Evolutionary conservation across 2,888 invertebrate genomes (phyloP).

Genomic region (Coelinius sp.): DNA sequence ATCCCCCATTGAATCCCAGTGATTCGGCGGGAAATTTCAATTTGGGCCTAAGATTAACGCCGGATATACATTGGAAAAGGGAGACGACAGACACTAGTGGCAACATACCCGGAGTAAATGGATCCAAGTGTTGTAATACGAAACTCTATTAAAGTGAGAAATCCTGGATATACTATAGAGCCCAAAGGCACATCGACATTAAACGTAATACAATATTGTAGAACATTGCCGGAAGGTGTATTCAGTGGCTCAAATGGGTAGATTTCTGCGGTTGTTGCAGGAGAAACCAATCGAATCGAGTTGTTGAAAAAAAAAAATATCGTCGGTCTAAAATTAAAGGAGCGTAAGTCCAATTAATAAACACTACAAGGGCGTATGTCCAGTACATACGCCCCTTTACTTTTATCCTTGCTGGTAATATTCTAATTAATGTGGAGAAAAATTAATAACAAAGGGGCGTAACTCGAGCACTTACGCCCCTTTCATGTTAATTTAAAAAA

Average conservation of each 20-base stretch:
- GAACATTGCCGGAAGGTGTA: constrained; percentile 21
- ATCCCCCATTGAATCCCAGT: no score
- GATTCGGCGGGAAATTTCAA: neutral
- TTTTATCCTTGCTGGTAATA: no score
- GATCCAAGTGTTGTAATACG: constrained; percentile 26
- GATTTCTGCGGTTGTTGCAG: neutral
- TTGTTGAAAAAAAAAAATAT: neutral
- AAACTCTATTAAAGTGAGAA: constrained; percentile 16
- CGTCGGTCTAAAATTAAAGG: no score
- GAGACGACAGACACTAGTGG: constrained; percentile 2
- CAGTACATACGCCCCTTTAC: no score
- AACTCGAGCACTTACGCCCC: no score
- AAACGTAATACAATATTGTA: constrained; percentile 22
- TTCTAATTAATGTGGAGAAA: no score
- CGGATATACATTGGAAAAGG: neutral
- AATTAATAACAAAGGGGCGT: no score
- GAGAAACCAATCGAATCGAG: neutral
- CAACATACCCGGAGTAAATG: neutral
- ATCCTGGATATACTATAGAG: neutral
- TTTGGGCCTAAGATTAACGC: neutral
- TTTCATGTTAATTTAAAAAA: no score
- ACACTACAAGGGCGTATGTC: no score
- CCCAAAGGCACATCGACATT: constrained; percentile 18
- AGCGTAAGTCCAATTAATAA: no score
- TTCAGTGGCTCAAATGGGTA: constrained; percentile 8